phyloP scores from a whole-genome alignment of 2,113 vertebrate genomes.

The Fregata magnificens region DNA sequence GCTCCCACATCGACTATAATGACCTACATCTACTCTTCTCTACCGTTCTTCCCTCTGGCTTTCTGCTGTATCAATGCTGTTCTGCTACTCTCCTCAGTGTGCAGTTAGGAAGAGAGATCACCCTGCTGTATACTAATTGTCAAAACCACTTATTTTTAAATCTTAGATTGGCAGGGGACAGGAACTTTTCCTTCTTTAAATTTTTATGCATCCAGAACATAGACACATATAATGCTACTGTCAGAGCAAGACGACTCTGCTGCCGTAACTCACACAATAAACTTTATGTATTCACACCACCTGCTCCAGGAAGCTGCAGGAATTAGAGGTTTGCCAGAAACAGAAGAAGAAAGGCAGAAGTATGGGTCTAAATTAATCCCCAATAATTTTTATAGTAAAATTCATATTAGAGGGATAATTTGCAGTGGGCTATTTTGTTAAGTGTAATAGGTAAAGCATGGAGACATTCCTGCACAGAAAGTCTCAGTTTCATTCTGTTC shows the following conservation, averaged over 20 bases:
- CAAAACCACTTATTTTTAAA: neutral
- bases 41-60: neutral
- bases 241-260: neutral
- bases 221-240: neutral
- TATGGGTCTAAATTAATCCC: neutral
- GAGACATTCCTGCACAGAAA: neutral
- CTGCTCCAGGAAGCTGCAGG: neutral
- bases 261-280: neutral
- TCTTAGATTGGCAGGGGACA: neutral
- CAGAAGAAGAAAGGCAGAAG: neutral
- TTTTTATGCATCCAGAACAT: neutral
- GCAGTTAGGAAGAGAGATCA: neutral
- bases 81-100: neutral
- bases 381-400: neutral
- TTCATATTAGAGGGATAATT: neutral
- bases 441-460: neutral
- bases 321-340: neutral
- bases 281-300: neutral
- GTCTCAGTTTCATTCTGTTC: neutral
- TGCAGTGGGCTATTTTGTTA: neutral
- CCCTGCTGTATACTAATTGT: neutral
- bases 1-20: conserved; percentile 1
- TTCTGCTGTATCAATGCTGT: neutral
- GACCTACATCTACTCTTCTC: conserved; percentile 37
- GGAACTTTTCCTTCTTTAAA: neutral